Evolutionary conservation across 2,888 invertebrate genomes (phyloP), one percentile per base, ranked within the genome.

Genomic region (Kuschelorhynchus macadamiae): DNA sequence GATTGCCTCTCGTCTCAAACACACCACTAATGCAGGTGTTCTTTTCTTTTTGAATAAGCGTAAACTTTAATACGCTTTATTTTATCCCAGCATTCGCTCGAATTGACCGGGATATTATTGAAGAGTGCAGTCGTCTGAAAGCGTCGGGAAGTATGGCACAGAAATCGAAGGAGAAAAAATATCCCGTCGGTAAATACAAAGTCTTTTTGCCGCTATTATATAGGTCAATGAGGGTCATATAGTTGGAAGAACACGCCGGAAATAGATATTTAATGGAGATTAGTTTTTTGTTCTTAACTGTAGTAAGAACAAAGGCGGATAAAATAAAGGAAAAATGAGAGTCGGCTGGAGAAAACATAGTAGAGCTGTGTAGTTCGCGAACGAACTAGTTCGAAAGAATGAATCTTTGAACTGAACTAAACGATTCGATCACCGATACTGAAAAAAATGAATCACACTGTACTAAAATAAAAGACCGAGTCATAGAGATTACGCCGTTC

Each of bases 151-250:
- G 57, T 32, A 46, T 57, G 46, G 46, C 47, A 47, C 36, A 56
- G 56, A 56, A 56, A 56, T 18, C 21, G 36, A 39, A 21, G 20
- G 39, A 52, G 52, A 42, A 30, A 55, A 55, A 57, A 46, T 36
- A 16, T 57, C 30, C 46, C 57, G 42, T 33, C 36, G 46, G 57
- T 30, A 33, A 20, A 46, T 57, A 36, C 36, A 33, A 57, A 57
- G 57, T 57, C 57, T 57, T 57, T 57, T 47, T 47, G 25, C 41
- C 30, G 25, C 41, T 42, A 55, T 55, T 55, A 55, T 55, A 30
- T 42, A 21, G 55, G 41, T 42, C 42, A 55, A 55, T 55, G 42
- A 55, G 55, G 55, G 55, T 55, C 42, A 25, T 30, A 55, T 42
- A 42, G 21, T 30, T 30, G 16, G 3, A 12, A 30, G 12, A 11